A percentile compares a stretch with the other conserved stretches of the same genome.
Evolutionary conservation across 2,113 vertebrate genomes (phyloP).

Genomic region (Channa maculata): DNA sequence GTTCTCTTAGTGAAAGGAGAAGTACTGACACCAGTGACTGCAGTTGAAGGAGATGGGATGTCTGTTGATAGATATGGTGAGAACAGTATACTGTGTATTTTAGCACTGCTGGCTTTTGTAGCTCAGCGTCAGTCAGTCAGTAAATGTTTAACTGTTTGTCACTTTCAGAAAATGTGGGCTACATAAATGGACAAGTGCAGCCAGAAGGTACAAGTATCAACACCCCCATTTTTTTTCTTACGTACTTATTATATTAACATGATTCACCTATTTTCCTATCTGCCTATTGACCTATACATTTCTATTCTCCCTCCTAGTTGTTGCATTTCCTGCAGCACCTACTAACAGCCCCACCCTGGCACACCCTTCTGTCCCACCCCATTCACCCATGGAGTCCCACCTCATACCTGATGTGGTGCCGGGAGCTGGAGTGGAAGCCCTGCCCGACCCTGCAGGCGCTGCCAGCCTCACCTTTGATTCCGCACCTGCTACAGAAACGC

Average conservation of each 20-base stretch:
- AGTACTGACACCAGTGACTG: constrained; percentile 26
- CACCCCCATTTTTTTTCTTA: not conserved
- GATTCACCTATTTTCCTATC: not conserved
- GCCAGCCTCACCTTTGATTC: constrained; percentile 12
- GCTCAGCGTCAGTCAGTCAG: not conserved
- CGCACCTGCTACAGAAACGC: constrained; percentile 17
- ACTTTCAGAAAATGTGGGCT: constrained; percentile 71
- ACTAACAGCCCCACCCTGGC: constrained; percentile 33
- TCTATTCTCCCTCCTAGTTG: constrained; percentile 9
- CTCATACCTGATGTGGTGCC: constrained; percentile 33
- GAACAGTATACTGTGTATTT: constrained; percentile 1
- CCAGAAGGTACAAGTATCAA: constrained; percentile 74
- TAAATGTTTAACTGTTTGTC: constrained; percentile 17
- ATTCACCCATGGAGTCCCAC: constrained; percentile 34
- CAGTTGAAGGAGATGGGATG: constrained; percentile 34
- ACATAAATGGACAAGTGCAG: constrained; percentile 75
- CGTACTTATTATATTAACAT: too few relatives aligned
- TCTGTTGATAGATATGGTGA: constrained; percentile 53
- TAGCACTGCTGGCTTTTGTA: not conserved
- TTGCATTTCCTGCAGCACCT: constrained; percentile 41
- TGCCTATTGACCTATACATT: not conserved
- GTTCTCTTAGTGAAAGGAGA: constrained; percentile 57
- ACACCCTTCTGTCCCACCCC: constrained; percentile 33
- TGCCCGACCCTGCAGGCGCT: not conserved
- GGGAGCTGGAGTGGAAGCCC: constrained; percentile 20